Base-by-base conservation (phyloP, 2,113 vertebrate genomes). In the Oceanites oceanicus region DNA sequence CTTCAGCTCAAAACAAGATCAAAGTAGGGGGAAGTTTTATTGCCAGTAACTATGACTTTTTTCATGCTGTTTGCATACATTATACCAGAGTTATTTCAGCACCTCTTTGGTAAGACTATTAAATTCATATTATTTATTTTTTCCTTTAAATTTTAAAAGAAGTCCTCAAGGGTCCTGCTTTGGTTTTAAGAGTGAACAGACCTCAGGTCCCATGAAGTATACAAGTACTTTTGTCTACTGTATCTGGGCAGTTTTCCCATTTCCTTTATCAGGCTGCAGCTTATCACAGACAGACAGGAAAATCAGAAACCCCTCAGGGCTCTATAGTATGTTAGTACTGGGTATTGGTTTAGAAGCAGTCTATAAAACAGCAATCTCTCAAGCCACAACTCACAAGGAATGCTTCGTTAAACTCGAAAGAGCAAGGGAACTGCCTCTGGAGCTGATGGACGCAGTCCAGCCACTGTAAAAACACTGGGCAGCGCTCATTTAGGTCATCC, bases 351-450 rank as follows among this genome's bases (percentile, higher is more conserved):
- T 34, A 87, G 55, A 42, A 92, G 83, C 55, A 79, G 40, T 40
- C 72, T 23, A 36, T 8, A 80, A 47, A 78, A 50, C 55, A 93
- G 86, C 49, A 86, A 62, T 15, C 68, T 76, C 86, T 77, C 34
- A 85, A 94, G 55, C 88, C 58, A 79, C 83, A 71, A 98, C 99
- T 97, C 97, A 99, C 99, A 98, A 99, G 98, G 97, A 99, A 99
- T 98, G 99, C 99, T 98, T 99, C 99, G 34, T 99, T 99, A 95
- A 99, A 99, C 98, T 99, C 99, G 90, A 99, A 99, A 93, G 99
- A 99, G 98, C 99, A 99, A 36, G 99, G 99, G 97, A 99, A 99
- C 97, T 99, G 99, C 97, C 99, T 99, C 98, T 99, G 99, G 96
- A 99, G 98, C 98, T 99, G 99, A 96, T 99, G 99, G 85, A 99